Evolutionary conservation across 2,888 invertebrate species (phyloP).

Genomic region (Volucella inflata): DNA sequence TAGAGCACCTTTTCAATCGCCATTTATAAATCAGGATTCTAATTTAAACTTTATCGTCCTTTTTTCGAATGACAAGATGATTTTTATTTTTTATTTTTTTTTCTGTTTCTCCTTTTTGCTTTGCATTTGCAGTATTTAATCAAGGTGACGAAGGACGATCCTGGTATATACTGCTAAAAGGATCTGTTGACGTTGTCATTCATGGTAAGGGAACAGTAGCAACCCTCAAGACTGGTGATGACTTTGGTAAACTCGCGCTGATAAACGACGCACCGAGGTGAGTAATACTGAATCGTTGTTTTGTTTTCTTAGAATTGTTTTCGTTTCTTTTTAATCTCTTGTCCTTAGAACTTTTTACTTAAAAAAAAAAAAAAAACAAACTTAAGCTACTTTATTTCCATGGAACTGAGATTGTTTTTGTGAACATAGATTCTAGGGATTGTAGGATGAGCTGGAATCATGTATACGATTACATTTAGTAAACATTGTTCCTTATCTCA

Average conservation of each 20-base stretch:
- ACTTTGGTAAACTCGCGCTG: constrained; percentile 93
- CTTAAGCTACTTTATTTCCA: constrained; percentile 30
- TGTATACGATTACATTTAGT: constrained; percentile 38
- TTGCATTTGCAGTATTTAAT: constrained; percentile 87
- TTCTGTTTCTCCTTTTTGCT: constrained; percentile 4
- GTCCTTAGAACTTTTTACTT: constrained; percentile 12
- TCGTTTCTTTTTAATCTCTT: not conserved
- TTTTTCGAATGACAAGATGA: constrained; percentile 8
- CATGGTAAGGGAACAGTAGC: constrained; percentile 93
- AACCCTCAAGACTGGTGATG: constrained; percentile 92
- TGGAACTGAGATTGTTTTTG: constrained; percentile 35
- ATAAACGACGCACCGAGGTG: constrained; percentile 93
- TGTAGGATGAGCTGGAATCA: constrained; percentile 37
- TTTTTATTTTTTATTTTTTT: not conserved
- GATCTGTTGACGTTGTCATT: constrained; percentile 93
- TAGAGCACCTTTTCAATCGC: constrained; percentile 7
- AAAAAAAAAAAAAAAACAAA: not conserved
- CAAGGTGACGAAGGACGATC: constrained; percentile 93
- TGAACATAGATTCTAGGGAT: constrained; percentile 25
- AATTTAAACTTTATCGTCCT: constrained; percentile 59
- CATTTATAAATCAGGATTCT: constrained; percentile 57
- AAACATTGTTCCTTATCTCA: constrained; percentile 38
- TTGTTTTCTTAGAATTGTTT: constrained; percentile 1
- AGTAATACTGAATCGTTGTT: constrained; percentile 70
- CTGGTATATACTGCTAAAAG: constrained; percentile 93